Conservation (phyloP, 2,888 invertebrate species). For the Athalia circularis region DNA sequence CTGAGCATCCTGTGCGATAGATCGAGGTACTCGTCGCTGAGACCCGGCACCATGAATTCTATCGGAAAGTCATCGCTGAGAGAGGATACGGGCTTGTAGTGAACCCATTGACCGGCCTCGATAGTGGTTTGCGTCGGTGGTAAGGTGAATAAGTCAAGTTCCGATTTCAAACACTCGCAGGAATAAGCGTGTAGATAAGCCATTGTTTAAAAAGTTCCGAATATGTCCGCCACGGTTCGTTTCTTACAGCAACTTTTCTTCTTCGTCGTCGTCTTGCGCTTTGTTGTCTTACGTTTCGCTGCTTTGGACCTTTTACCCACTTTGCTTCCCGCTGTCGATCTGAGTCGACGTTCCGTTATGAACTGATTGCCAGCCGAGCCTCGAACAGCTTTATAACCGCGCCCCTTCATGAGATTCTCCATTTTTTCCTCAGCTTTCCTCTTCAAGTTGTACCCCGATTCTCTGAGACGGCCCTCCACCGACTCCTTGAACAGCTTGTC, state of each 20-base stretch:
- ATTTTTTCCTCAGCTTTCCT: constrained; percentile 7
- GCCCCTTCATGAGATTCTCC: neutral
- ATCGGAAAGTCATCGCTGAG: neutral
- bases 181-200: too few relatives aligned
- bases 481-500: constrained; percentile 5
- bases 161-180: too few relatives aligned
- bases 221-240: neutral
- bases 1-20: constrained; percentile 5
- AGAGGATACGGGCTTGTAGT: too few relatives aligned
- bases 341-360: neutral
- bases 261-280: neutral
- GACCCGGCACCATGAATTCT: neutral
- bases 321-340: neutral
- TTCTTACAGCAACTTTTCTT: neutral
- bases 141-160: too few relatives aligned
- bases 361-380: too few relatives aligned
- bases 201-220: neutral
- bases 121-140: neutral
- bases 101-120: too few relatives aligned
- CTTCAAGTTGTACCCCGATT: neutral
- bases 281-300: neutral
- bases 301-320: neutral
- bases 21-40: constrained; percentile 33
- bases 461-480: neutral
- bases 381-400: constrained; percentile 2